Evolutionary conservation across 2,113 vertebrate species (phyloP).

Genomic region (Brachyhypopomus occidentalis): DNA sequence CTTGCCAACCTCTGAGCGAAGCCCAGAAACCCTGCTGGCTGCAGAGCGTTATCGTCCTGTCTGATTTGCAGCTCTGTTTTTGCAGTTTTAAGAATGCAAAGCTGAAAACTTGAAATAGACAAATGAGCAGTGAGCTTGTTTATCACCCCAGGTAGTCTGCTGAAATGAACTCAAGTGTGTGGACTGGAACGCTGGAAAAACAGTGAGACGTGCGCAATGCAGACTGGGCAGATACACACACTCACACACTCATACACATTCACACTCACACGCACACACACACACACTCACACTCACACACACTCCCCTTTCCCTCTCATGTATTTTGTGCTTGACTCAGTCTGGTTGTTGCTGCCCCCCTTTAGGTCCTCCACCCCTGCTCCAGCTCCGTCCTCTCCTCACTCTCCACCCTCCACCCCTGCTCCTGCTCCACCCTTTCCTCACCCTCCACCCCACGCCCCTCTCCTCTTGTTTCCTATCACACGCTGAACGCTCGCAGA

Average conservation of each 20-base stretch:
- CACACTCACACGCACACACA: conserved; percentile 17
- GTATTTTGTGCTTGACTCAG: conserved; percentile 16
- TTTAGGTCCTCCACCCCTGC: not conserved
- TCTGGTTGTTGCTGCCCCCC: conserved; percentile 8
- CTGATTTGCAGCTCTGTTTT: not conserved
- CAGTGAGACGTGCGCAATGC: not conserved
- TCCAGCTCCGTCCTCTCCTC: conserved; percentile 17
- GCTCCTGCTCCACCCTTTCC: not conserved
- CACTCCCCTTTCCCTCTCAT: not conserved
- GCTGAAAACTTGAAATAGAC: conserved; percentile 16
- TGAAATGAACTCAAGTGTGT: conserved; percentile 31
- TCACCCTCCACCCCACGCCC: conserved; percentile 1
- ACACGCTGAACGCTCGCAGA: conserved; percentile 49
- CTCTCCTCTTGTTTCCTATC: conserved; percentile 44
- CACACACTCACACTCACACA: conserved; percentile 11
- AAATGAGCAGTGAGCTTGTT: conserved; percentile 16
- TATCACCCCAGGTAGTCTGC: conserved; percentile 2
- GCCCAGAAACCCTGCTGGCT: conserved; percentile 17
- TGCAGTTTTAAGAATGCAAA: conserved; percentile 10
- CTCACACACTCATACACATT: conserved; percentile 17
- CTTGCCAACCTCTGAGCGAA: conserved; percentile 38
- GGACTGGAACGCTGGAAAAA: conserved; percentile 30
- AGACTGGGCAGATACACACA: conserved; percentile 25
- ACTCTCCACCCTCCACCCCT: conserved; percentile 4
- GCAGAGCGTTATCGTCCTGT: conserved; percentile 3